Conservation (phyloP, 2,888 invertebrate species). For the Oeneis ivallda region DNA sequence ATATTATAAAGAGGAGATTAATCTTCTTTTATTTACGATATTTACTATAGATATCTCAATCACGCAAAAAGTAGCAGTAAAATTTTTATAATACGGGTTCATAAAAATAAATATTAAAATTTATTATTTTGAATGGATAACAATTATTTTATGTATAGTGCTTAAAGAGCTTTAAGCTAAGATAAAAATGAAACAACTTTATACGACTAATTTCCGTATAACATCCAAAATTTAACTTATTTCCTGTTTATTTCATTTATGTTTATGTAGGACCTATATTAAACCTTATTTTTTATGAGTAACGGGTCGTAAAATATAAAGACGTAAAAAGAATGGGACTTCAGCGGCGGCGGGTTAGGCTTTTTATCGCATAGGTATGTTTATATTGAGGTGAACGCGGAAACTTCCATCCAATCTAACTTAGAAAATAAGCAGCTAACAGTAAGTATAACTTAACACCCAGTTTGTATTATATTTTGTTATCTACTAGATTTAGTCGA, state of each 20-base stretch:
- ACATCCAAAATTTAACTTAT: background rate
- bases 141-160: too few species aligned
- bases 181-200: too few species aligned
- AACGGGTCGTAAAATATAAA: conserved; percentile 34
- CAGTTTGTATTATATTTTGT: conserved; percentile 24
- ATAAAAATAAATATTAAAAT: too few species aligned
- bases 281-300: conserved; percentile 30
- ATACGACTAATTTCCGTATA: background rate
- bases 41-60: too few species aligned
- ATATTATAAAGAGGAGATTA: background rate
- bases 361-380: conserved; percentile 35
- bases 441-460: conserved; percentile 20
- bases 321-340: conserved; percentile 30
- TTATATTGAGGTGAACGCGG: conserved; percentile 33
- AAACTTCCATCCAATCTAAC: conserved; percentile 55
- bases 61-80: too few species aligned
- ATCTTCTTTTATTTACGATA: too few species aligned
- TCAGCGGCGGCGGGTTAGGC: conserved; percentile 23
- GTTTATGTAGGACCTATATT: conserved; percentile 12
- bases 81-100: too few species aligned
- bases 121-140: too few species aligned
- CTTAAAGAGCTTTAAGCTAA: too few species aligned
- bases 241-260: background rate
- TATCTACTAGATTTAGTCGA: too few species aligned
- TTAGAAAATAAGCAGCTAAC: conserved; percentile 46